Percentiles rank a stretch among this genome's conserved stretches.
Evolutionary conservation across 1,140 invertebrate genomes (phyloP).

Genomic region (Sinonovacula constricta): DNA sequence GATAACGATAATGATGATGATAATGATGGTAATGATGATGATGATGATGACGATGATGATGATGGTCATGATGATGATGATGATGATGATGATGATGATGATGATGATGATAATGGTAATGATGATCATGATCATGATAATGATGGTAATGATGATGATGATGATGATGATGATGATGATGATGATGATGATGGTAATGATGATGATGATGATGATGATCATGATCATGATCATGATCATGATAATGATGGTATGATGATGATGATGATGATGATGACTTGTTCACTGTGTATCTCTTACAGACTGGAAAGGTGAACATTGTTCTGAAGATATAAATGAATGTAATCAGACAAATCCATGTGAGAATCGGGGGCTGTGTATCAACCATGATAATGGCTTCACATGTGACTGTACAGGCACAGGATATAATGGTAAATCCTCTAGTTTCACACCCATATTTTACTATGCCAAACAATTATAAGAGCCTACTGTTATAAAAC

Average conservation of each 20-base stretch:
- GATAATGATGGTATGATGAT: too few relatives aligned
- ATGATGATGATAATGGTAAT: not conserved
- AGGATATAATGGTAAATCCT: slow-evolving; percentile 29
- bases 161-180: too few relatives aligned
- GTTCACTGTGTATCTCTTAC: not conserved
- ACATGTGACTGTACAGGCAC: slow-evolving; percentile 3
- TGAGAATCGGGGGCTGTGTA: slow-evolving; percentile 81
- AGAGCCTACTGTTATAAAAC: too few relatives aligned
- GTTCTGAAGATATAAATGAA: slow-evolving; percentile 40
- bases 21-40: slow-evolving; percentile 33
- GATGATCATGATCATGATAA: slow-evolving; percentile 17
- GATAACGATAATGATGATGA: slow-evolving; percentile 3
- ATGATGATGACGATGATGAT: slow-evolving; percentile 25
- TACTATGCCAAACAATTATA: too few relatives aligned
- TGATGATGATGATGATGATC: too few relatives aligned
- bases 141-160: too few relatives aligned
- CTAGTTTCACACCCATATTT: too few relatives aligned
- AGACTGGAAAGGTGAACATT: slow-evolving; percentile 41
- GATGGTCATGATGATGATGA: too few relatives aligned
- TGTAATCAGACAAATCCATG: slow-evolving; percentile 33
- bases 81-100: slow-evolving; percentile 12
- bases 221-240: too few relatives aligned
- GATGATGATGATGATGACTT: too few relatives aligned
- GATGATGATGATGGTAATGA: too few relatives aligned
- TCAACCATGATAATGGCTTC: slow-evolving; percentile 6